These are phyloP conservation scores for Cephus pulcher DNA, from an alignment of 2,888 invertebrate genomes.

Conservation along the genomic window DNA sequence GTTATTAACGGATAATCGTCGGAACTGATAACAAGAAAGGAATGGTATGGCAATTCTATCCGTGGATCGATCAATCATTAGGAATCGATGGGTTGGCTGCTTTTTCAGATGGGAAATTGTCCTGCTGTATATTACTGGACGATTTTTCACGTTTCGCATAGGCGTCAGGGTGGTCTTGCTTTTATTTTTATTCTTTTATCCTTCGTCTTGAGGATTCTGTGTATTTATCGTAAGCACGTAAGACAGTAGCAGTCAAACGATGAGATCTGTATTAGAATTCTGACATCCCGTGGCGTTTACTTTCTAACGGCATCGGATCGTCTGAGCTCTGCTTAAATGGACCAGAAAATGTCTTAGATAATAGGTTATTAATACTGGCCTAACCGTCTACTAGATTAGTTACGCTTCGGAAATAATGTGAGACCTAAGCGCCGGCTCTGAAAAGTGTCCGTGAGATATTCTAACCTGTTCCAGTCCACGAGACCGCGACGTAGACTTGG, in stretches of 20 bases:
- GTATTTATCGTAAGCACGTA: neutral
- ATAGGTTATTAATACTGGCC: constrained; percentile 36
- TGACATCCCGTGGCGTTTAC: neutral
- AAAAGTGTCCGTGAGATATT: constrained; percentile 15
- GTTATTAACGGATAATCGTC: neutral
- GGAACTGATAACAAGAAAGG: neutral
- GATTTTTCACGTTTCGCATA: neutral
- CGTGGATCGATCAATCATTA: neutral
- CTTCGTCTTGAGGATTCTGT: neutral
- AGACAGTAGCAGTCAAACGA: neutral
- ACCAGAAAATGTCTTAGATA: constrained; percentile 34
- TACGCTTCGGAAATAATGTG: constrained; percentile 37
- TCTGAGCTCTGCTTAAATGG: constrained; percentile 20
- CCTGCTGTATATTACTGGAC: neutral
- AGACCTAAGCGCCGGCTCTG: constrained; percentile 26
- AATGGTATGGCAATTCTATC: neutral
- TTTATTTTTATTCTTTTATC: neutral
- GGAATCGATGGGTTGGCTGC: neutral
- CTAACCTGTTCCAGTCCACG: constrained; percentile 22
- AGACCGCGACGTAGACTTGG: constrained; percentile 20
- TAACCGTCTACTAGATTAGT: constrained; percentile 40
- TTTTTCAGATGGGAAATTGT: neutral
- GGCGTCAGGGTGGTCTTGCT: neutral
- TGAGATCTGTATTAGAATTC: neutral
- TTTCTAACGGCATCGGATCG: neutral